Evolutionary conservation across 1,140 invertebrate species (phyloP), one percentile per base, ranked within the genome.

Genomic region (Drosophila funebris): DNA sequence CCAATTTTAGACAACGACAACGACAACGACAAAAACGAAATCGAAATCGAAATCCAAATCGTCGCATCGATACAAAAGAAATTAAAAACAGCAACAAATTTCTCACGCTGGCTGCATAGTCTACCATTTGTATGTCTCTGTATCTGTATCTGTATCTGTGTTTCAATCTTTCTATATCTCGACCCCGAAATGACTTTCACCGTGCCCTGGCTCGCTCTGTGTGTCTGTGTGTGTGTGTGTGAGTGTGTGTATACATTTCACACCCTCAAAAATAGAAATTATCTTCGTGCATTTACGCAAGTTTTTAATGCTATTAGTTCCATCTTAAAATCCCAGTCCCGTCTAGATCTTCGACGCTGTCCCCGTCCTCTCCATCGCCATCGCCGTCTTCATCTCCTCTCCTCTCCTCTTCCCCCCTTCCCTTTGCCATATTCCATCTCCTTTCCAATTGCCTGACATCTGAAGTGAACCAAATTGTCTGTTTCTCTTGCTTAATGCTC

Each of bases 261-360:
- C 83, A 88, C 83, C 83, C 83, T 88, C 83, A 62, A 88, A 88
- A 88, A 83, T 88, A 88, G 84, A 83, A 88, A 88, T 88, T 88
- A 88, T 88, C 83, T 89, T 68, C 62, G 83, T 89, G 79, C 84
- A 83, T 88, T 88, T 88, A 88, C 79, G 83, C 84, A 88, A 88
- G 82, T 87, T 88, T 87, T 89, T 88, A 88, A 88, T 88, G 83
- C 83, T 89, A 88, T 88, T 88, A 88, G 83, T 88, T 88, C 84
- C 83, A 89, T 89, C 83, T 79, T 88, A 71, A 57, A 77, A 69
- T 78, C 68, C 75, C 82, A 61, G 63, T 41, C 48, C 46, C 58
- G 58, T 63, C 73, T 75, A 22, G 46, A 27, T 62, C 57, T 61
- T 9, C 46, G 14, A 16, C 44, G 16, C 33, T 9, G 24, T 43